Conservation (phyloP, 1,140 invertebrate genomes). For the Drosophila kurseongensis region DNA sequence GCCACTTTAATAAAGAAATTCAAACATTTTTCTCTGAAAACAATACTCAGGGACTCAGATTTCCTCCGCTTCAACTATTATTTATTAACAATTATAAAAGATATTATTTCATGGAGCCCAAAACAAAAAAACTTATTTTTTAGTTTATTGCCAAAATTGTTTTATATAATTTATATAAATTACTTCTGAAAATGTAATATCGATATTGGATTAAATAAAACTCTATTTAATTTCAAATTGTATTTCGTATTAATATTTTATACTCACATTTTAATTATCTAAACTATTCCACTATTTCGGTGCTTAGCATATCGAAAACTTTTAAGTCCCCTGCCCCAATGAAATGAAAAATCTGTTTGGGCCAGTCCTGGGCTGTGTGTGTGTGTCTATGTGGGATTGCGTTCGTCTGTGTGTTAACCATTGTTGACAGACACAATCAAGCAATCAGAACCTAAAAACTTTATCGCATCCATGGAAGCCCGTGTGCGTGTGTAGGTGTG, state of each 20-base stretch:
- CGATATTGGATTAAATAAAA: too few relatives aligned
- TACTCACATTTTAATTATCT: not conserved
- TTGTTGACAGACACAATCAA: constrained; percentile 82
- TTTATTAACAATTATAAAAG: too few relatives aligned
- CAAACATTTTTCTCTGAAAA: not conserved
- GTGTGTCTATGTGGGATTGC: constrained; percentile 8
- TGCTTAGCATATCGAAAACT: constrained; percentile 23
- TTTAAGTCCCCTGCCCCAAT: constrained; percentile 13
- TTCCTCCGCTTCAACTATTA: too few relatives aligned
- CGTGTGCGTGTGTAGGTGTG: not conserved
- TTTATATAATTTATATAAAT: too few relatives aligned
- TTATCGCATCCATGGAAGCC: constrained; percentile 52
- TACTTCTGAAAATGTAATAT: too few relatives aligned
- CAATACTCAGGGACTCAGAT: too few relatives aligned
- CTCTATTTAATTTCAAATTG: too few relatives aligned
- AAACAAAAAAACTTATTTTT: too few relatives aligned
- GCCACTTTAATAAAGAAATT: constrained; percentile 15
- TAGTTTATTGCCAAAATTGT: too few relatives aligned
- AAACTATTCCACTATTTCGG: not conserved
- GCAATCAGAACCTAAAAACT: constrained; percentile 82
- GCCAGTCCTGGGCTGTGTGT: constrained; percentile 11
- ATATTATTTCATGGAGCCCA: too few relatives aligned
- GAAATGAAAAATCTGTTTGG: constrained; percentile 39
- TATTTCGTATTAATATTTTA: not conserved
- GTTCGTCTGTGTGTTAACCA: constrained; percentile 34